phyloP scores from a whole-genome alignment of 2,888 invertebrate species.

The Aricia artaxerxes region DNA sequence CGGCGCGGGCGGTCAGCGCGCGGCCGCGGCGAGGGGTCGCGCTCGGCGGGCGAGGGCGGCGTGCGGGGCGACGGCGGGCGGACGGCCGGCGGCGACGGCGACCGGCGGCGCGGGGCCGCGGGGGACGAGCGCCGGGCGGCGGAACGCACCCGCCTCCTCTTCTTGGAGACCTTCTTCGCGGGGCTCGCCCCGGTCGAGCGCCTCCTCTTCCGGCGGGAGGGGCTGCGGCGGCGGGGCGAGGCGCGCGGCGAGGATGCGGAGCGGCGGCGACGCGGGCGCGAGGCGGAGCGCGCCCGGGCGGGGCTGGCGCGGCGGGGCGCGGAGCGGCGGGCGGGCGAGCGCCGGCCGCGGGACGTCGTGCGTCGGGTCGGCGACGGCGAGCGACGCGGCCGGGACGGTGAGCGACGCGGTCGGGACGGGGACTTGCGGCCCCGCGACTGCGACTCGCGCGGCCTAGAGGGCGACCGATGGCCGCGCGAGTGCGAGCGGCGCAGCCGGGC shows the following conservation, averaged over 20 bases:
- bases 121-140: slow-evolving; percentile 51
- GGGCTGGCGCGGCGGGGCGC: slow-evolving; percentile 41
- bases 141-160: slow-evolving; percentile 58
- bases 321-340: slow-evolving; percentile 41
- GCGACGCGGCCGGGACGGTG: slow-evolving; percentile 45
- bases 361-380: slow-evolving; percentile 46
- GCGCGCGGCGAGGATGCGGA: slow-evolving; percentile 47
- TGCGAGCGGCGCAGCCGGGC: slow-evolving; percentile 35
- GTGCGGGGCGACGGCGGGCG: slow-evolving; percentile 46
- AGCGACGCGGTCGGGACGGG: slow-evolving; percentile 43
- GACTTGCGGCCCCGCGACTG: slow-evolving; percentile 44
- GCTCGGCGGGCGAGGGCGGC: slow-evolving; percentile 45
- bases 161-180: slow-evolving; percentile 52
- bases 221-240: slow-evolving; percentile 47
- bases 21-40: slow-evolving; percentile 52
- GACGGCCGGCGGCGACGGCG: slow-evolving; percentile 65
- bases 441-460: slow-evolving; percentile 43
- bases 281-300: slow-evolving; percentile 45
- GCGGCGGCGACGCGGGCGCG: slow-evolving; percentile 46
- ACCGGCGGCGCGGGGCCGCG: slow-evolving; percentile 84
- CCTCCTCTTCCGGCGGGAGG: slow-evolving; percentile 49
- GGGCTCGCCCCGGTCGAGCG: slow-evolving; percentile 52
- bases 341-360: slow-evolving; percentile 42
- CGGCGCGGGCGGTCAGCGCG: slow-evolving; percentile 49
- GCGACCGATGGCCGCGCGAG: slow-evolving; percentile 49